Base-by-base conservation (phyloP, 2,888 invertebrate genomes). In the Neoscelio sp. region DNA sequence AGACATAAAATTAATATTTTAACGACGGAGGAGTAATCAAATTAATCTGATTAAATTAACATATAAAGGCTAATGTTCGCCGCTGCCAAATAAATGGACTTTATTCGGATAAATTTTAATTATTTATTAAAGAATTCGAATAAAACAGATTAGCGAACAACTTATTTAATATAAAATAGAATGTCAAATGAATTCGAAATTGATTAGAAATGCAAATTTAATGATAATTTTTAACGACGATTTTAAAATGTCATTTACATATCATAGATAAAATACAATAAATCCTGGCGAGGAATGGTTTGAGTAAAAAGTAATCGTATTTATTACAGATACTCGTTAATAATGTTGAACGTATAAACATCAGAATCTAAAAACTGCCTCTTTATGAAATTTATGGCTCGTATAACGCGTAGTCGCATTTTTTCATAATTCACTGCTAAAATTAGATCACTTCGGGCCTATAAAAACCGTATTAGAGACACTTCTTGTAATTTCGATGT, bases 151-250 rank as follows among this genome's bases (percentile, higher is more conserved):
- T 46, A 46, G 17, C 10, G n/a, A 33, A 42, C 38, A 26, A 33
- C 2, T 58, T 35, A 44, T 35, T 35, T 48, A 35, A 48, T 46
- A 28, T 23, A 4, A 46, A 46, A 48, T 17, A 12, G 56, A 48
- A 35, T 17, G 38, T 48, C 28, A 56, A 64, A 64, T n/a, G 12
- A 13, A 23, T 17, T 38, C n/a, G 30, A 42, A 46, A 38, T 12
- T 18, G 30, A 52, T 73, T 73, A 56, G 15, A 48, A 44, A 48
- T 73, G 73, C 56, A 46, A 73, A 73, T 73, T n/a, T 2, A 8
- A 18, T 12, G 67, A 15, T 44, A 15, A 44, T 65, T 23, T 40
- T 52, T 28, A 30, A 48, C 26, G 54, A 26, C 10, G 18, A 18
- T 18, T 54, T 67, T 6, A 42, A 48, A 46, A 42, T 23, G 15